Evolutionary conservation across 2,797 vertebrate species (phyloP), one percentile per base, ranked within the genome.

Genomic region (Melanotaenia boesemani): DNA sequence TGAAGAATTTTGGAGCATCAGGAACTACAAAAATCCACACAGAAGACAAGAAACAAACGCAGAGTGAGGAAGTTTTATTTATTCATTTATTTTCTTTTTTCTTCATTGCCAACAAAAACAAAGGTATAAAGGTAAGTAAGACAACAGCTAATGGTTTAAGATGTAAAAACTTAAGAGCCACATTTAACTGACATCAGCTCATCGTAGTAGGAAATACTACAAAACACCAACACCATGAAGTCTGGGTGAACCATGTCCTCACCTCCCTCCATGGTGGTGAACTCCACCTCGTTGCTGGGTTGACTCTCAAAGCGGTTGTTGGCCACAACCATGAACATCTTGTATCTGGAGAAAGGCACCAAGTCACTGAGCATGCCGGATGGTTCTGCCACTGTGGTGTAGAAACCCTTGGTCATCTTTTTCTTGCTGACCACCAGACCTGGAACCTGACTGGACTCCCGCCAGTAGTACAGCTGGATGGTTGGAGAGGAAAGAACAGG

Each of bases 231-330:
- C 3, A 41, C 39, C 39, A 13, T 5, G 39, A 15, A 50, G 6
- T 50, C 46, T 48, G 46, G 46, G 46, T 48, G 46, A 7, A 26
- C 26, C 44, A 37, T 12, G 5, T 70, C 65, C 92, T 34, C 95
- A 99, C 98, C 96, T 96, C 97, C 98, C 90, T 98, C 97, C 0
- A 95, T 97, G 74, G 97, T 99, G 81, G 93, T 93, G 90, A 99
- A 96, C 41, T 96, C 96, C 91, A 96, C 95, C 1, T 83, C 83
- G 62, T 97, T 96, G 89, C 97, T 98, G 78, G 92, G 94, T 26
- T 96, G 96, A 70, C 98, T 94, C 63, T 99, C 97, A 12, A 95
- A 96, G 66, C 93, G 87, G 59, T 91, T 96, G 86, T 99, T 99
- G 90, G 97, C 96, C 76, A 96, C 97, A 63, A 97, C 97, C 96